Base-by-base conservation (phyloP, 2,888 invertebrate genomes). In the Acrocera orbiculus region DNA sequence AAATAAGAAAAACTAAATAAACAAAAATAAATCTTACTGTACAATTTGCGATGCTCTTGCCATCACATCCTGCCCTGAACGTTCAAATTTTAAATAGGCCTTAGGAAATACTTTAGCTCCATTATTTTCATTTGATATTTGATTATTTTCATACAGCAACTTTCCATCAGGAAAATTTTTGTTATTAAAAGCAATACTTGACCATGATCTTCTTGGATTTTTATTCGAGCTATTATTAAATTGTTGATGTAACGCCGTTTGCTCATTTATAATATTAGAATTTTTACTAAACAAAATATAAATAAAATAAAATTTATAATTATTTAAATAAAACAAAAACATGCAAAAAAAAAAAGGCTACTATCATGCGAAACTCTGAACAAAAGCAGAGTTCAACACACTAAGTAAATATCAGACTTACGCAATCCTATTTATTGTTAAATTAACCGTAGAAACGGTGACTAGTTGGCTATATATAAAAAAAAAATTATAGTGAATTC, bases 381-480 rank as follows among this genome's bases (percentile, higher is more conserved):
- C 35, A 32, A 41, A 43, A 37, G 33, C 38, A 37, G 36, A 29
- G 30, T n/a, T 30, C 36, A 32, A 9, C 13, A 34, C 15, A 11
- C 14, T 11, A 24, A 23, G 16, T 13, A 17, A 36, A 38, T 19
- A 34, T 35, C 27, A 66, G 17, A 82, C 83, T 83, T 82, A 83
- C 83, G 80, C 81, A 67, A 83, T 83, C 70, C 83, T 73, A 76
- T 82, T 81, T 71, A 83, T 73, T 68, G 81, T 78, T 67, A 83
- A 77, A 75, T 83, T 83, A 72, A 83, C 82, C 66, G 82, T 76
- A 62, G 83, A 83, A 67, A 83, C 78, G 65, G 81, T 82, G 77
- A 78, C 81, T 72, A 83, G 80, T 73, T 83, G 81, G 77, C 83
- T 85, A 76, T 54, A 46, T 43, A 36, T 37, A 42, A 44, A 38